A percentile compares a stretch with the other conserved stretches of the same genome.
Evolutionary conservation across 1,140 invertebrate genomes (phyloP).

Genomic region (Lepidurus packardi): DNA sequence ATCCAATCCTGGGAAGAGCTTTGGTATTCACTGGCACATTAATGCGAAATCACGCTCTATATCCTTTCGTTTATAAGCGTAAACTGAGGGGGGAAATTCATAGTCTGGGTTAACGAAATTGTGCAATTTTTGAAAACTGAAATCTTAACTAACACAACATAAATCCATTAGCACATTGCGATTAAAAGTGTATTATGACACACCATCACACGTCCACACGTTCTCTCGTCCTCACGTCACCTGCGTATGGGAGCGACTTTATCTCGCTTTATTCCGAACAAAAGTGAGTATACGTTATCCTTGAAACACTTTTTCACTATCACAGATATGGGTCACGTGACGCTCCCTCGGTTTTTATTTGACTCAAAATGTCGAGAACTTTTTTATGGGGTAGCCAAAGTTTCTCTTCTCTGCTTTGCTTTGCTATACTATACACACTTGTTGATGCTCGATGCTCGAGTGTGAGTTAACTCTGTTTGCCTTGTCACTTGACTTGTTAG

Average conservation of each 20-base stretch:
- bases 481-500: not conserved
- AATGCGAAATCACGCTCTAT: too few relatives aligned
- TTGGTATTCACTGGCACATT: too few relatives aligned
- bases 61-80: too few relatives aligned
- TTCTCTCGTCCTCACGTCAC: not conserved
- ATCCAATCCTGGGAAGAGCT: not conserved
- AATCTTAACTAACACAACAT: not conserved
- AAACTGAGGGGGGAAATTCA: too few relatives aligned
- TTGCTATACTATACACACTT: not conserved
- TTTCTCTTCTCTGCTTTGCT: not conserved
- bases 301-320: conserved; percentile 4
- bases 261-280: not conserved
- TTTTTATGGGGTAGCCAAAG: not conserved
- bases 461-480: not conserved
- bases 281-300: not conserved
- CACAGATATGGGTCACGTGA: conserved; percentile 4
- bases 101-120: too few relatives aligned
- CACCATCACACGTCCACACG: not conserved
- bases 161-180: not conserved
- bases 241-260: not conserved
- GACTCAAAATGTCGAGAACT: not conserved
- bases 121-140: too few relatives aligned
- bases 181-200: not conserved
- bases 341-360: not conserved
- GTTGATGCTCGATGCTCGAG: not conserved